Base-by-base conservation (phyloP, 2,797 vertebrate genomes). In the Rhinatrema bivittatum region DNA sequence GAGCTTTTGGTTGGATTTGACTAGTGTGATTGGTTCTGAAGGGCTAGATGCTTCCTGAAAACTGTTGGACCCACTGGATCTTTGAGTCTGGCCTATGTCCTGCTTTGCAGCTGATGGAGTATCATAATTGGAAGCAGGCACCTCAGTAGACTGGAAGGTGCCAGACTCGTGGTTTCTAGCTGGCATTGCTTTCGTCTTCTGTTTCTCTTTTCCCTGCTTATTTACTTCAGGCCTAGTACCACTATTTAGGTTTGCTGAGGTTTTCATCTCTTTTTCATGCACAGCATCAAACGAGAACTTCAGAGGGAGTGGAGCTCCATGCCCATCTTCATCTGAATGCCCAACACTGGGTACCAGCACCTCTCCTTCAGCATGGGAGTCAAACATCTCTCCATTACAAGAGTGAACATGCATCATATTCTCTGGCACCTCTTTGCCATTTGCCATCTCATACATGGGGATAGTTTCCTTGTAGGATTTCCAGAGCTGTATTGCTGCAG, bases 391-490 rank as follows among this genome's bases (percentile, higher is more conserved):
- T 25, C 53, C 57, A 46, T 75, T 71, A 57, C 46, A 62, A 0
- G 67, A 60, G 29, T 60, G 62, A 40, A 65, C 33, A 3, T 60
- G 62, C 25, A 68, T 36, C 20, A 64, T 7, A 1, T 57, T 65
- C 13, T 78, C 71, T 39, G 64, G 50, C 30, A 60, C 50, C 15
- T 57, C 21, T 49, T 75, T 74, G 17, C 57, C 50, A 30, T 49
- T 55, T 36, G 60, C 53, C 38, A 71, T 52, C 10, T 76, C 62
- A 16, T 69, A 76, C 25, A 68, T 12, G 2, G 61, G 66, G 19
- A 75, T 64, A 2, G 73, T 71, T 65, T 76, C 67, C 50, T 78
- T 78, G 45, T 75, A 65, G 42, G 77, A 64, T 23, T 76, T 74
- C 70, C 68, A 74, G n/a, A 73, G 54, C 5, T 74, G 58, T 62